Evolutionary conservation across 2,113 vertebrate genomes (phyloP), one percentile per base, ranked within the genome.

Genomic region (Gymnocephalus cernua): DNA sequence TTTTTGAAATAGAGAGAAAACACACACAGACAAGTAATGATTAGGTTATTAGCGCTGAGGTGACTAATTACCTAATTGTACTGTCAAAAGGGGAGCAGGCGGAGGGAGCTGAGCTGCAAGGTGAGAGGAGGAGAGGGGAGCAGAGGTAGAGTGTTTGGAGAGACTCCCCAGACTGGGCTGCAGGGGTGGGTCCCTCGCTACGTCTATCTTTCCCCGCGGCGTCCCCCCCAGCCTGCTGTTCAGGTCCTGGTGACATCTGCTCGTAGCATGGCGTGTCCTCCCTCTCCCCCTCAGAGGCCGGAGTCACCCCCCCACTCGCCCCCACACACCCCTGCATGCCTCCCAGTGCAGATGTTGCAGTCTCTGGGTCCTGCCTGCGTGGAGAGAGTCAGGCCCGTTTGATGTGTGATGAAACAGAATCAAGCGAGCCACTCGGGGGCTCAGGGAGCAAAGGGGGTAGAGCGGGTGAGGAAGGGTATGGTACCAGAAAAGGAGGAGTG

Each of bases 321-420:
- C 68, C 8, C 32, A 7, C 38, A 57, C 75, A 21, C 54, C 67
- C 80, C 77, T 23, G 9, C 76, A 41, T 73, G 69, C 92, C 92
- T 94, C 96, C 96, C 94, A 62, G 87, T 96, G 95, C 98, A 99
- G 98, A 98, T 99, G 98, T 96, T 99, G 90, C 81, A 92, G 95
- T 97, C 97, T 96, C 96, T 93, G 94, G 96, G 96, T 96, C 96
- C 95, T 74, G 95, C 90, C 93, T 93, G 95, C 89, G 94, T 94
- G 94, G 95, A 96, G 96, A 94, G 78, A 95, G 88, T 95, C 94
- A 80, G 95, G 95, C 95, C 95, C 84, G 97, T 99, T 99, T 99
- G 98, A 99, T 97, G 98, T 99, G 96, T 95, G 98, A 99, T 99
- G 96, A 98, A 99, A 99, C 97, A 93, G 97, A 97, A 96, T 96